A percentile compares a stretch with the other conserved stretches of the same genome.
Evolutionary conservation across 2,113 vertebrate genomes (phyloP).

Genomic region (Corythaeola cristata): DNA sequence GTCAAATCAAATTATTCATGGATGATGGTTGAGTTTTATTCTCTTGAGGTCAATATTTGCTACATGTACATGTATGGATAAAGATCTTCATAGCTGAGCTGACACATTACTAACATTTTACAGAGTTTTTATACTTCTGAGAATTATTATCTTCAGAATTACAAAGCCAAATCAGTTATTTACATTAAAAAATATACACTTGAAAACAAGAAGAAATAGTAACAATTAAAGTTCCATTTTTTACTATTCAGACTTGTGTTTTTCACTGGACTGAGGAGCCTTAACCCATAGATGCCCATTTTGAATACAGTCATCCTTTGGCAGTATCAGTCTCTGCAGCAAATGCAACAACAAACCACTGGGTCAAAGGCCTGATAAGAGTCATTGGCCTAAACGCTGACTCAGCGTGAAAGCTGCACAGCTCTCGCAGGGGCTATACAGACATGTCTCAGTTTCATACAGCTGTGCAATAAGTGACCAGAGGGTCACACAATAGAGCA

Average conservation of each 20-base stretch:
- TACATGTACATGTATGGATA: not conserved
- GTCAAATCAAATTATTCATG: constrained; percentile 56
- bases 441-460: not conserved
- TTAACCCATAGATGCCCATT: not conserved
- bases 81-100: not conserved
- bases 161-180: not conserved
- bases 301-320: not conserved
- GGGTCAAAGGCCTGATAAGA: not conserved
- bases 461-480: not conserved
- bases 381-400: not conserved
- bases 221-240: not conserved
- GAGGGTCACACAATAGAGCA: not conserved
- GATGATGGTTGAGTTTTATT: constrained; percentile 2
- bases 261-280: not conserved
- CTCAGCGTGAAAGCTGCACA: not conserved
- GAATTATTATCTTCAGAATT: not conserved
- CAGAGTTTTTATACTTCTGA: not conserved
- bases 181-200: not conserved
- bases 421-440: not conserved
- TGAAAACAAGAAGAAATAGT: not conserved
- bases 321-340: not conserved
- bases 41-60: constrained; percentile 29
- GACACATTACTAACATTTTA: not conserved
- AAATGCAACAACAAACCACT: not conserved
- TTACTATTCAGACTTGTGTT: not conserved